Evolutionary conservation across 2,797 vertebrate species (phyloP), one percentile per base, ranked within the genome.

Genomic region (Bradypus variegatus): DNA sequence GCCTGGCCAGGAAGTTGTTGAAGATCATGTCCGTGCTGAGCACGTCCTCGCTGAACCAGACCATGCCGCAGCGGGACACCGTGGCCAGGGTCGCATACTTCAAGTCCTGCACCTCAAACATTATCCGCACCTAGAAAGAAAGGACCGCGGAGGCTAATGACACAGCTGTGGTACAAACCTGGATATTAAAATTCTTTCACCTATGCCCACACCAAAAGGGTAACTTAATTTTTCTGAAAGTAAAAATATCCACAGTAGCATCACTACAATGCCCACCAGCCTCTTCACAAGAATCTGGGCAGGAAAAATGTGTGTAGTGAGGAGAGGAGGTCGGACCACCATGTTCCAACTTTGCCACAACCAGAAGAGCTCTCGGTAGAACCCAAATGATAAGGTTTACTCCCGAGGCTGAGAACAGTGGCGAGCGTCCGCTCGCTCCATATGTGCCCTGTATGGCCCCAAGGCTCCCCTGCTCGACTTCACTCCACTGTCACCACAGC

Each of bases 11-110:
- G 98, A 99, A 99, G 97, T 99, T 98, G 96, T 98, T 99, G 97
- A 99, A 99, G 97, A 99, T 98, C 99, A 99, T 99, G 96, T 99
- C 99, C 0, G 99, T 99, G 96, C 99, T 99, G 84, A 99, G 98
- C 89, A 99, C 99, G 27, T 99, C 99, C 95, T 99, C 99, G 6
- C 99, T 99, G 97, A 99, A 99, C 99, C 99, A 99, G 83, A 99
- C 99, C 99, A 99, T 99, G 53, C 99, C 99, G 13, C 99, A 99
- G 94, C 99, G 98, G 0, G 99, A 99, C 94, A 99, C 99, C 0
- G 99, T 99, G 96, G 99, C 99, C 96, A 99, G 97, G 5, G 99
- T 99, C 50, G 99, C 99, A 0, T 99, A 99, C 89, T 99, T 99
- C 96, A 99, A 96, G 97, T 99, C 99, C 97, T 99, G 99, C 16